Conservation (phyloP, 2,888 invertebrate species). For the Orchestes rusci region DNA sequence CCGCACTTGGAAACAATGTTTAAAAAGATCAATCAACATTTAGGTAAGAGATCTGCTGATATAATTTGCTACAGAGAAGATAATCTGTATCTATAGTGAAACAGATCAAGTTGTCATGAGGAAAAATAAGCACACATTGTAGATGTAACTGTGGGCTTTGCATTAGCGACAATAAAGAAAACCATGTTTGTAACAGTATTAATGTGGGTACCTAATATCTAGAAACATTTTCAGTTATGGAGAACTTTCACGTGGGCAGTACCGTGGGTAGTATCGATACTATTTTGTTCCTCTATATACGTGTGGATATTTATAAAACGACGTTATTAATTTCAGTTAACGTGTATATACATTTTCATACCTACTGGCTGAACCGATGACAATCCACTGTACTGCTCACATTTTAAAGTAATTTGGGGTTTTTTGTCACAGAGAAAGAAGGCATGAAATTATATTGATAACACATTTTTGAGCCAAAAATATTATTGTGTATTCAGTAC, state of each 20-base stretch:
- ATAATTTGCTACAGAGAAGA: too few species aligned
- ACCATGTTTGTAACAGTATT: slow-evolving; percentile 26
- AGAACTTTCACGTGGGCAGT: slow-evolving; percentile 30
- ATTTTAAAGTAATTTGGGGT: too few species aligned
- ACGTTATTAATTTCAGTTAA: slow-evolving; percentile 31
- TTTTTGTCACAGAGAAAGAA: too few species aligned
- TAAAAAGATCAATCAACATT: too few species aligned
- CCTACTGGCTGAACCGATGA: slow-evolving; percentile 16
- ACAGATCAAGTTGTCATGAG: too few species aligned
- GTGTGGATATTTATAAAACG: slow-evolving; percentile 34
- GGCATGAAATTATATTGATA: too few species aligned
- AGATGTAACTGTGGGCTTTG: slow-evolving; percentile 27
- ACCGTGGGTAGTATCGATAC: slow-evolving; percentile 35
- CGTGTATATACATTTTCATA: slow-evolving; percentile 30
- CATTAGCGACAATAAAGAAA: slow-evolving; percentile 31
- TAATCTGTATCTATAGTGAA: too few species aligned
- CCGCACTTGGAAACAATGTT: too few species aligned
- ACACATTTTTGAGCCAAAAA: too few species aligned
- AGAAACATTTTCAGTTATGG: slow-evolving; percentile 33
- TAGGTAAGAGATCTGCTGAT: too few species aligned
- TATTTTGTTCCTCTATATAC: slow-evolving; percentile 35
- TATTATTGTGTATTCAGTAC: too few species aligned
- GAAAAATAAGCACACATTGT: too few species aligned
- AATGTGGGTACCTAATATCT: slow-evolving; percentile 31
- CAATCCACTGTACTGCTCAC: slow-evolving; percentile 19